These are phyloP conservation scores for Isaurus tuberculatus DNA, from an alignment of 92 coral and sea anemone genomes.

Conservation along the genomic window DNA sequence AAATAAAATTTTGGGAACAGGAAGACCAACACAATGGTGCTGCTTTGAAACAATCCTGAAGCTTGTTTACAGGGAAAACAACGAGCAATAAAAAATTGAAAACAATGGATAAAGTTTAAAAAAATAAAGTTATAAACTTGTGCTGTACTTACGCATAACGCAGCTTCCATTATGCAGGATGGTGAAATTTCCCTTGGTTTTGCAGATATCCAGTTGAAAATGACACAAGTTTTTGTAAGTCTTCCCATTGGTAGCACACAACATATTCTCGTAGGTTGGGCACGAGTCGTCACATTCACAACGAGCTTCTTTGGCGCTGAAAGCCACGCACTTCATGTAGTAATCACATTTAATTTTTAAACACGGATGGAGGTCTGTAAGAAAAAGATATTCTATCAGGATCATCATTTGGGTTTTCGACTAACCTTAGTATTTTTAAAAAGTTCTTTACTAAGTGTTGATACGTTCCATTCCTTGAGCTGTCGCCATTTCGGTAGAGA, in stretches of 20 bases:
- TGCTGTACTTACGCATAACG: slow-evolving; percentile 20
- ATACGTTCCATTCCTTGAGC: no score
- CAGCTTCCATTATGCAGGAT: slow-evolving; percentile 66
- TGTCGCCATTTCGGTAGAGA: no score
- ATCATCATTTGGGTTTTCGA: no score
- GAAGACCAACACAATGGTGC: no score
- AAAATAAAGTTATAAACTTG: no score
- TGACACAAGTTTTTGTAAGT: slow-evolving; percentile 62
- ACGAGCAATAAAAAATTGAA: no score
- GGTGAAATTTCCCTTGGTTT: slow-evolving; percentile 35
- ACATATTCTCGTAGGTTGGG: slow-evolving; percentile 64
- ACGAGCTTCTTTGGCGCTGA: slow-evolving; percentile 66
- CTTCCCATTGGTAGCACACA: slow-evolving; percentile 58
- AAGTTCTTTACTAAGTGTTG: no score
- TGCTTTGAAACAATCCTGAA: no score
- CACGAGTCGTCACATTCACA: slow-evolving; percentile 72
- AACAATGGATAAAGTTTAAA: no score
- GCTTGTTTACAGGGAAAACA: no score
- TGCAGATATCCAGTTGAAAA: slow-evolving; percentile 55
- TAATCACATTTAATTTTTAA: slow-evolving; percentile 59
- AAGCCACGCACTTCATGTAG: slow-evolving; percentile 69
- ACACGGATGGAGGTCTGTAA: slow-evolving; percentile 72
- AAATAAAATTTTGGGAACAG: no score
- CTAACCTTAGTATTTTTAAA: no score
- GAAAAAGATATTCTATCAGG: not conserved